Evolutionary conservation across 2,797 vertebrate species (phyloP), one percentile per base, ranked within the genome.

Genomic region (Notolepis coatsorum): DNA sequence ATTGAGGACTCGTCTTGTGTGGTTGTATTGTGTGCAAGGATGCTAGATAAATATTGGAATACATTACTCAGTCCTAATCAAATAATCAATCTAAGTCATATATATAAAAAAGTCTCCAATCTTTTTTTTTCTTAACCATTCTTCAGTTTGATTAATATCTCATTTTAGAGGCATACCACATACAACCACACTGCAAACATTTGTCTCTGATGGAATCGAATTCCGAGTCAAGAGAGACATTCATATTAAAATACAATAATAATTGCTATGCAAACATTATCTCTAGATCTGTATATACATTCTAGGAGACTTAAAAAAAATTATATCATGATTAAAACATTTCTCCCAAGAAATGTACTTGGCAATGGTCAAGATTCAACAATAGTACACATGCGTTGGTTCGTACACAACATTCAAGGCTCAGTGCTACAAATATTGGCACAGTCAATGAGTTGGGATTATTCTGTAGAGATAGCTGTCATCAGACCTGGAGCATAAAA

Each of bases 111-210:
- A 47, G 7, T 58, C 18, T 45, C 25, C n/a, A 35, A 59, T 24
- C 28, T 45, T 33, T 17, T 31, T 20, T 31, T 33, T 37, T 3
- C 5, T 3, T 20, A 49, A 15, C 28, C 18, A 24, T 17, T 27
- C 7, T 6, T 1, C 21, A 43, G 8, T 61, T 20, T 20, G 42
- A 63, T 30, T 17, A 21, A 20, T 56, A 27, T 51, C 35, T 61
- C 35, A 61, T 81, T 31, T 33, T 37, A 2, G 55, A 46, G 56
- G 37, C 20, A 39, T 15, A 20, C 71, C 42, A 57, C 43, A 51
- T 60, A 35, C 33, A 70, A 77, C 77, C 65, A 57, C 82, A 81
- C 79, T 58, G 80, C 75, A 83, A 70, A 73, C 75, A 43, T 50
- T 64, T 0, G 9, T 54, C 68, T 62, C 60, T 59, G 24, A 5